Evolutionary conservation across 2,113 vertebrate genomes (phyloP).

Genomic region (Peucedramus taeniatus): DNA sequence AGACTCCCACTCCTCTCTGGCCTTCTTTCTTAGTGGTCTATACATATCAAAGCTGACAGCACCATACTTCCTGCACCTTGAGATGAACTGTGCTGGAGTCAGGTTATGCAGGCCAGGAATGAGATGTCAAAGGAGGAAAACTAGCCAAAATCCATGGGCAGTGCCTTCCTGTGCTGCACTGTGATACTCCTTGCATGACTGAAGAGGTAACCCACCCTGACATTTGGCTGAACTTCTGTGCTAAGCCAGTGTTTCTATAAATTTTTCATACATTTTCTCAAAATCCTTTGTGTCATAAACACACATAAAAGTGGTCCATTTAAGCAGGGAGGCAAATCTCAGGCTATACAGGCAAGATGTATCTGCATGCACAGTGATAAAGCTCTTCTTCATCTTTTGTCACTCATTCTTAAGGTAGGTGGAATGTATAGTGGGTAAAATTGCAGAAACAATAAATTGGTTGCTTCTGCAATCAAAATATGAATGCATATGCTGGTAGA

Average conservation of each 20-base stretch:
- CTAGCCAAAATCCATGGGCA: neutral
- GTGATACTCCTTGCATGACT: fast-evolving
- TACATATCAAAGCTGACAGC: neutral
- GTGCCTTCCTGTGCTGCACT: neutral
- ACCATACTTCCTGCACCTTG: neutral
- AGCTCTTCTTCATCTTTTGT: neutral
- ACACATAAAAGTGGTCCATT: neutral
- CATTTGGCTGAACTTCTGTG: neutral
- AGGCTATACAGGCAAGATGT: neutral
- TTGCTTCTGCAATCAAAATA: neutral
- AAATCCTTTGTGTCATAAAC: neutral
- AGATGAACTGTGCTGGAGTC: neutral
- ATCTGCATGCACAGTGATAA: neutral
- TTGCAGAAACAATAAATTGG: neutral
- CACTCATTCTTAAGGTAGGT: neutral
- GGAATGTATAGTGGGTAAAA: neutral
- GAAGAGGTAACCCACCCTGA: fast-evolving
- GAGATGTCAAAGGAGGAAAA: neutral
- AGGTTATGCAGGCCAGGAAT: neutral
- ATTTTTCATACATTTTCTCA: neutral
- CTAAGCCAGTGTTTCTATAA: neutral
- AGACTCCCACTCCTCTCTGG: neutral
- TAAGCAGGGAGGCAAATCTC: neutral
- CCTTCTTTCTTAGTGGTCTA: neutral
- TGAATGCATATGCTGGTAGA: neutral